Evolutionary conservation across 2,797 vertebrate genomes (phyloP), one percentile per base, ranked within the genome.

Genomic region (Knipowitschia caucasica): DNA sequence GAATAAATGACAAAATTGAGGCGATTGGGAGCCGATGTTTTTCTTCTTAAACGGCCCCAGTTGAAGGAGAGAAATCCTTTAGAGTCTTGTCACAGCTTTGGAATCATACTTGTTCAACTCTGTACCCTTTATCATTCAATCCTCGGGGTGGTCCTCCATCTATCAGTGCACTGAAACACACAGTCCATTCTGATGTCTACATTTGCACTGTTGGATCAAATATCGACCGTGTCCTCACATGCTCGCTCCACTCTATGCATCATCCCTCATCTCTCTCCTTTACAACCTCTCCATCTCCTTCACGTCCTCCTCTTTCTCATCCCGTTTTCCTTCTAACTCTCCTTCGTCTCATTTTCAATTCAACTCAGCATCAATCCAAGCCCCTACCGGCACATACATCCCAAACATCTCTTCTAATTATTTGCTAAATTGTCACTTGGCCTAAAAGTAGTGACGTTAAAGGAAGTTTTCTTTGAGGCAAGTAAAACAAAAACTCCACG

Each of bases 391-490:
- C 43, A 50, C 42, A 27, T 64, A 69, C 58, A 49, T 62, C 70
- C 59, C 59, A 45, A 51, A 55, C 56, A 73, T 67, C 17, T 40
- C 33, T 58, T 42, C 17, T 57, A 59, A 65, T 69, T 58, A 52
- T 76, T 75, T 17, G 30, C 50, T 53, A 49, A 73, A 71, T 64
- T 68, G 61, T 57, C 69, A 63, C 35, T 57, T 7, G 20, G 5
- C 34, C 14, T 15, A 30, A 56, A 40, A 66, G 25, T 5, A 26
- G 51, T 24, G 29, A 18, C 23, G 46, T 23, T 15, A 50, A 51
- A 64, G 18, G 40, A 58, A 18, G 14, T 39, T 34, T 52, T 58
- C 30, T 62, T 40, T 2, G 12, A 43, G 21, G 20, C 39, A 25
- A 24, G 23, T 7, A 20, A 42, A 15, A 23, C 36, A 44, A 15